Conservation (phyloP, 1,140 invertebrate species). For the Drosophila quadrilineata region DNA sequence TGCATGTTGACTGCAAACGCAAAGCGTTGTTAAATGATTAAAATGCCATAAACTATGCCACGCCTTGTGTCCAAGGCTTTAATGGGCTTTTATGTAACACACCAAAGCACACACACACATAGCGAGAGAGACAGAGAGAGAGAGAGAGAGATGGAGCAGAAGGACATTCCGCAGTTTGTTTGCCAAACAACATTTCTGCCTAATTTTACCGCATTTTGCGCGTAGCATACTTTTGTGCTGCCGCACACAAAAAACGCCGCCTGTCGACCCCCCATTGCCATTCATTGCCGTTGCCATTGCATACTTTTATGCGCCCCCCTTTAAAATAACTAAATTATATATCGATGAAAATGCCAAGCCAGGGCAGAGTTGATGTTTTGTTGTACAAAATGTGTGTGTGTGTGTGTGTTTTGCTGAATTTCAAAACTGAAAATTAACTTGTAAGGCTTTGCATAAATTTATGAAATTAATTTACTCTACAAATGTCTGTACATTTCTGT, state of each 20-base stretch:
- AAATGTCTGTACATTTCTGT: too few species aligned
- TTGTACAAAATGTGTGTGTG: too few species aligned
- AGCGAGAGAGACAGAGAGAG: too few species aligned
- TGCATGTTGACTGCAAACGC: constrained; percentile 72
- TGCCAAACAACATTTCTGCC: constrained; percentile 21
- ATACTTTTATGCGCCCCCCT: constrained; percentile 7
- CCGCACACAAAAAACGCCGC: background rate
- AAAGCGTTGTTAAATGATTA: constrained; percentile 72
- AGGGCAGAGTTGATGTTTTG: too few species aligned
- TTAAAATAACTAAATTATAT: constrained; percentile 10
- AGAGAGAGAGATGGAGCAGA: too few species aligned
- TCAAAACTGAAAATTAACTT: too few species aligned
- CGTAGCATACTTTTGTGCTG: constrained; percentile 14
- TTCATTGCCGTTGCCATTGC: constrained; percentile 13
- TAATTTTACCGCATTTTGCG: constrained; percentile 42
- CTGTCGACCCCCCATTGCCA: too few species aligned
- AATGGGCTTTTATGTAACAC: constrained; percentile 45
- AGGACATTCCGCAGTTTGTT: too few species aligned
- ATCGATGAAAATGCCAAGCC: background rate
- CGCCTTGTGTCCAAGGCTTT: constrained; percentile 17
- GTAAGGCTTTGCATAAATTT: too few species aligned
- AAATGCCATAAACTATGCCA: constrained; percentile 69
- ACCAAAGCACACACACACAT: background rate
- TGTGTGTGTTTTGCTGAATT: too few species aligned
- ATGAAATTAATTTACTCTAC: too few species aligned